Evolutionary conservation across 92 coral and sea anemone genomes (phyloP).

Genomic region (Actinostola sp.): DNA sequence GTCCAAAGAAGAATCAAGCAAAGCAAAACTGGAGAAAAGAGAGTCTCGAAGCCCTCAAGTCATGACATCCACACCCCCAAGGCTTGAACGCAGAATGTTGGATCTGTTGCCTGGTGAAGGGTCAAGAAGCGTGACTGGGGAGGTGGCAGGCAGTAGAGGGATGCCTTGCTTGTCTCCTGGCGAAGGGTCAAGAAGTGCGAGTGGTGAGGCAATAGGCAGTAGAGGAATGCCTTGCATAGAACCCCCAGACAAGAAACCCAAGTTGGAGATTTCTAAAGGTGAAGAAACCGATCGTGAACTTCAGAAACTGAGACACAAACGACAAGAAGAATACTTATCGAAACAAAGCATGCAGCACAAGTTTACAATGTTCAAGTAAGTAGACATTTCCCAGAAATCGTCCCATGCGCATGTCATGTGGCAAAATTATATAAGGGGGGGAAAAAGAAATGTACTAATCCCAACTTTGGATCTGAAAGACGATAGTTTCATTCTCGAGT

Average conservation of each 20-base stretch:
- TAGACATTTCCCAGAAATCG: too few species aligned
- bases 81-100: slow-evolving; percentile 18
- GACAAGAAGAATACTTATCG: slow-evolving; percentile 63
- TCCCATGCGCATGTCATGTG: too few species aligned
- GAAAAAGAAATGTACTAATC: too few species aligned
- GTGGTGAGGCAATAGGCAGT: slow-evolving; percentile 3
- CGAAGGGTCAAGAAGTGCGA: slow-evolving; percentile 12
- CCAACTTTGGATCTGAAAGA: too few species aligned
- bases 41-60: slow-evolving; percentile 8
- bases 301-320: slow-evolving; percentile 60
- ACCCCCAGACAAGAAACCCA: slow-evolving; percentile 77
- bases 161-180: slow-evolving; percentile 4
- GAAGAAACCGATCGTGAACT: slow-evolving; percentile 66
- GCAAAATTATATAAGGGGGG: too few species aligned
- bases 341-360: slow-evolving; percentile 66
- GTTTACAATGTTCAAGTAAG: slow-evolving; percentile 72
- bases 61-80: slow-evolving; percentile 16
- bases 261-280: slow-evolving; percentile 29
- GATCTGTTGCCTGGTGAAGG: slow-evolving; percentile 15
- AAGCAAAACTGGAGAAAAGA: slow-evolving; percentile 13
- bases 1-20: slow-evolving; percentile 16
- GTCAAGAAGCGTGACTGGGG: slow-evolving; percentile 19
- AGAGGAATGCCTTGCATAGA: slow-evolving; percentile 28
- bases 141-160: background rate
- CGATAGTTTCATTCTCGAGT: too few species aligned